Conservation (phyloP, 2,888 invertebrate species). For the Leptopilina myrica region DNA sequence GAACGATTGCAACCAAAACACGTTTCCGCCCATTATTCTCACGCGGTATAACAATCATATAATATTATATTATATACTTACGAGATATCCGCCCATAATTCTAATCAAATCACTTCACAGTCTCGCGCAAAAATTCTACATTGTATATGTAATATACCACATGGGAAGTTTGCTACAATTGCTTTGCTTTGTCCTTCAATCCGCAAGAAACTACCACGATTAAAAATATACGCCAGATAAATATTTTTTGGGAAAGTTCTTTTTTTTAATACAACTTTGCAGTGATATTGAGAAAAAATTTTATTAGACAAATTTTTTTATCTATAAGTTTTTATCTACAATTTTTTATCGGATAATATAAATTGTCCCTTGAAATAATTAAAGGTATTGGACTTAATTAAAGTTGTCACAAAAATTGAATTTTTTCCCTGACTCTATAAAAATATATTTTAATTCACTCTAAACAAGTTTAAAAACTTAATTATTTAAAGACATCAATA, state of each 20-base stretch:
- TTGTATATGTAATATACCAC: background rate
- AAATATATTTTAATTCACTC: too few species aligned
- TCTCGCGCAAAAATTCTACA: background rate
- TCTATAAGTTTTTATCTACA: too few species aligned
- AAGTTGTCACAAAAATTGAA: too few species aligned
- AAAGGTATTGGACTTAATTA: too few species aligned
- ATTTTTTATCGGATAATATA: too few species aligned
- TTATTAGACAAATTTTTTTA: too few species aligned
- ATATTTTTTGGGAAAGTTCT: background rate
- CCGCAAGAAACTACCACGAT: background rate
- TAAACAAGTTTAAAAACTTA: too few species aligned
- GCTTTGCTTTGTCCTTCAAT: background rate
- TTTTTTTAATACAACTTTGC: background rate
- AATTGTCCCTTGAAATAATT: too few species aligned
- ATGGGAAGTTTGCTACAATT: background rate
- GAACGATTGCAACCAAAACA: constrained; percentile 42
- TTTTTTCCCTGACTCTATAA: too few species aligned
- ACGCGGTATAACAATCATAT: constrained; percentile 29
- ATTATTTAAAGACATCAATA: too few species aligned
- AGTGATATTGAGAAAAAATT: background rate
- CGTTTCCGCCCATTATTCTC: constrained; percentile 38
- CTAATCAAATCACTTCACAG: constrained; percentile 33
- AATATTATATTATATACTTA: too few species aligned
- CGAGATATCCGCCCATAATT: constrained; percentile 26
- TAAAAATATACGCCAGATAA: too few species aligned